Percentiles rank a stretch among this genome's conserved stretches.
Evolutionary conservation across 2,113 vertebrate species (phyloP).

Genomic region (Herpetotheres cachinnans): DNA sequence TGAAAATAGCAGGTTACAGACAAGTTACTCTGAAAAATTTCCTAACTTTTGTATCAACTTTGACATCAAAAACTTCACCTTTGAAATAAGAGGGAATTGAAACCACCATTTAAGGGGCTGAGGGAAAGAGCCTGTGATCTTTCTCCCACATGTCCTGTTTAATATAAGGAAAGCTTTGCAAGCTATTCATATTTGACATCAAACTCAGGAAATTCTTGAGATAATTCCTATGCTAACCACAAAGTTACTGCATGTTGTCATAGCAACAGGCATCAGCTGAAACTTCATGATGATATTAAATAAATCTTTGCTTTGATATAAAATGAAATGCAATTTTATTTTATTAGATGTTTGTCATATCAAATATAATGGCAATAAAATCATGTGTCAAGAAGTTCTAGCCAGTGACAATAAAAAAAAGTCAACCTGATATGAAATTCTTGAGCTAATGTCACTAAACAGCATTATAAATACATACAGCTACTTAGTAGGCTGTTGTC

Average conservation of each 20-base stretch:
- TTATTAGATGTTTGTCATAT: background rate
- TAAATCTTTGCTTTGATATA: background rate
- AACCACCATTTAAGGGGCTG: background rate
- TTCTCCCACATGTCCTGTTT: background rate
- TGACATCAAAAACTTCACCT: background rate
- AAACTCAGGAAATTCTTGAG: background rate
- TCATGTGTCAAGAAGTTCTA: background rate
- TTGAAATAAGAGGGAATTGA: background rate
- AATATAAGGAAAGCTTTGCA: background rate
- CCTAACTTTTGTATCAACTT: background rate
- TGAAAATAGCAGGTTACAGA: background rate
- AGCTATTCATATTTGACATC: background rate
- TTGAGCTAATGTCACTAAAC: background rate
- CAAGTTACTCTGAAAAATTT: background rate
- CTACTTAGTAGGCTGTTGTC: background rate
- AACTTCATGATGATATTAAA: background rate
- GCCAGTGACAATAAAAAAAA: background rate
- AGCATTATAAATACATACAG: background rate
- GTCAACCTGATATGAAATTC: background rate
- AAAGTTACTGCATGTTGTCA: background rate
- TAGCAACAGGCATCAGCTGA: background rate
- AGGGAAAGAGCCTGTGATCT: background rate
- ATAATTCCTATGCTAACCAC: background rate
- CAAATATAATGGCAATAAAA: background rate
- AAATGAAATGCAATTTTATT: constrained; percentile 3